Evolutionary conservation across 2,797 vertebrate genomes (phyloP), one percentile per base, ranked within the genome.

Genomic region (Sebastes oblongus): DNA sequence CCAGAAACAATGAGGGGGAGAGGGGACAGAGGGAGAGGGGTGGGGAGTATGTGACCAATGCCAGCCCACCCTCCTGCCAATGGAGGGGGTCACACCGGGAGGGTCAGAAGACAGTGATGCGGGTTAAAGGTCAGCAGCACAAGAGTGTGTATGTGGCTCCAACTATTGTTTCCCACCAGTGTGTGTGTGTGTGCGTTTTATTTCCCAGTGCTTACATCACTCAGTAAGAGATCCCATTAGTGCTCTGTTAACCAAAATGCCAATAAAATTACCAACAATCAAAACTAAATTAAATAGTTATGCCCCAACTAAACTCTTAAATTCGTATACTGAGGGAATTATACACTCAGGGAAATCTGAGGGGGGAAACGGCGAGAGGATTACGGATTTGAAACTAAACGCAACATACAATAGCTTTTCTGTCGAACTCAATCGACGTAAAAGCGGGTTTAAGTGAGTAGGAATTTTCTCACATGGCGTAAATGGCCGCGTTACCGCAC

Each of bases 1-100:
- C 95, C 96, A 59, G 95, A 97, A 97, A 98, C 97, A 93, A 93
- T 88, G 83, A 62, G 30, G 46, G 54, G 14, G 46, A 4, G 36
- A 11, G 29, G 36, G 13, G 34, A 54, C 20, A 58, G 27, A 34
- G 54, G 12, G 54, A 3, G 30, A 11, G 22, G 36, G 14, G 34
- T 54, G 20, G 4, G 85, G 89, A 79, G 67, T 39, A 58, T 86
- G 93, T 95, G 95, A 96, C 89, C 74, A 94, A 96, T 95, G 95
- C 93, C 92, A 92, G 66, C 59, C 18, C 59, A 56, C 86, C 88
- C 92, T 95, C 94, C 96, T 74, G 67, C 77, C 81, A 84, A 75
- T 52, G 46, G 66, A n/a, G 66, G 36, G 11, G 65, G 84, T 86
- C 73, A 52, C 71, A 72, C 55, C 13, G 7, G 59, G 78, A 11